Evolutionary conservation across 1,140 invertebrate genomes (phyloP), one percentile per base, ranked within the genome.

Genomic region (Lanistes nyassanus): DNA sequence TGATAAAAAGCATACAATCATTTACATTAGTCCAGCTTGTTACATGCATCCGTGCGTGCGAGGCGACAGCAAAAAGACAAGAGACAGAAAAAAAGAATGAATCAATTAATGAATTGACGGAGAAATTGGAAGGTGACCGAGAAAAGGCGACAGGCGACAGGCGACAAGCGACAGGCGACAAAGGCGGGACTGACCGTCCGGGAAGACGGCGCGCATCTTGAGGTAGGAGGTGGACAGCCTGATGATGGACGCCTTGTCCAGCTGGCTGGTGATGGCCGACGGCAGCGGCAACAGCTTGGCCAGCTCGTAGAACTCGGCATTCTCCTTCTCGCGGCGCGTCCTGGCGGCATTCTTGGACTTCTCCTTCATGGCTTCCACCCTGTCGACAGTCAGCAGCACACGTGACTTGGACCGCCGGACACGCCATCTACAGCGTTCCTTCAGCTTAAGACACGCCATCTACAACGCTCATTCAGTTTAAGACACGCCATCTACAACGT

Each of bases 221-320:
- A 99, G 93, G 92, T 98, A 99, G 88, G 95, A 97, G 85, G 98
- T 99, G 81, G 97, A 98, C 84, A 99, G 93, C 87, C 98, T 93
- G 91, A 99, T 99, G 87, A 99, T 98, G 86, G 97, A 99, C 51
- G 98, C 98, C 91, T 99, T 99, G 91, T 99, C 98, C 91, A 99
- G 91, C 90, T 99, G 98, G 79, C 95, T 96, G 79, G 97, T 99
- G 89, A 99, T 99, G 84, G 97, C 97, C 16, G 95, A 94, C 3
- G 98, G 97, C 42, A 99, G 91, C 0, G 97, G 97, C 81, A 99
- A 91, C 94, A 99, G 95, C 91, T 98, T 98, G 77, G 97, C 97
- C 89, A 99, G 91, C 91, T 98, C 97, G 91, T 98, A 98, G 91
- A 99, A 99, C 90, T 99, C 97, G 84, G 95, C 97, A 91, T 99